These are phyloP conservation scores for Morpho helenor DNA, from an alignment of 2,888 invertebrate genomes.

Conservation along the genomic window DNA sequence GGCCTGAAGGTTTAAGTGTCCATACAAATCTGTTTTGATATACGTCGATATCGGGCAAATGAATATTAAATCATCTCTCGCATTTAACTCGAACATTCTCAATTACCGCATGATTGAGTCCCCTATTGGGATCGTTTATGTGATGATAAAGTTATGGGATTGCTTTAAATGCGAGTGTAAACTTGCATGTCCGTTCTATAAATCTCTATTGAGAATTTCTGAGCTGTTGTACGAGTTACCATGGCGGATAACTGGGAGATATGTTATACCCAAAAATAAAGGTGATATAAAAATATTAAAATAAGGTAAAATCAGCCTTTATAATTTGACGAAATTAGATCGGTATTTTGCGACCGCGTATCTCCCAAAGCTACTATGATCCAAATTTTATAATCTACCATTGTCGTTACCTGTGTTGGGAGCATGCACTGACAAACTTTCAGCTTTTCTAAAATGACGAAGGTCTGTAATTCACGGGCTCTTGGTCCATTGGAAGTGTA, in stretches of 20 bases:
- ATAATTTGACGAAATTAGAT: too few species aligned
- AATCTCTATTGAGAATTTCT: neutral
- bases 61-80: constrained; percentile 11
- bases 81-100: constrained; percentile 9
- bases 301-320: too few species aligned
- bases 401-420: too few species aligned
- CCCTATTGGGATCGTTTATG: constrained; percentile 10
- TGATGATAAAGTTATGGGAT: constrained; percentile 7
- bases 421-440: too few species aligned
- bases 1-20: constrained; percentile 2
- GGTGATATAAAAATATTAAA: too few species aligned
- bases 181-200: neutral
- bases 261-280: too few species aligned
- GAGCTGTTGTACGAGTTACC: neutral
- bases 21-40: constrained; percentile 7
- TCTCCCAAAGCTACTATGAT: too few species aligned
- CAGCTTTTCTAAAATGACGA: too few species aligned
- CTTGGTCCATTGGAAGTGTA: too few species aligned
- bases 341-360: too few species aligned
- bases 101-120: constrained; percentile 9
- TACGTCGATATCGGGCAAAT: constrained; percentile 2
- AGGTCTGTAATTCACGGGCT: too few species aligned
- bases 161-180: neutral
- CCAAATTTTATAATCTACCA: too few species aligned
- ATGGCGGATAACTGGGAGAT: neutral